Conservation (phyloP, 2,113 vertebrate genomes). For the Sebastes schlegelii region DNA sequence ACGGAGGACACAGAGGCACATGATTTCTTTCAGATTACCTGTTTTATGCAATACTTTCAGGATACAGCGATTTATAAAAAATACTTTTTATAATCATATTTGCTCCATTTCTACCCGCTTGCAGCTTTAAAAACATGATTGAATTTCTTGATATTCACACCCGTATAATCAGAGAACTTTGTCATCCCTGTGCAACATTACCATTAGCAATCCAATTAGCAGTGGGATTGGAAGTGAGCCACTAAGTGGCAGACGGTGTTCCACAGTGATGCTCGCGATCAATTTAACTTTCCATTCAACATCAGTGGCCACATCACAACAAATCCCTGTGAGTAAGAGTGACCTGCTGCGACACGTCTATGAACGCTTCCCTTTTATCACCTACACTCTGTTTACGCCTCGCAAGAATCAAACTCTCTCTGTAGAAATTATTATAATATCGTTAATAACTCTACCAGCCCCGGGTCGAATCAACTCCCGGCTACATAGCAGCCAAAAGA, state of each 20-base stretch:
- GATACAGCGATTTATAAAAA: no score
- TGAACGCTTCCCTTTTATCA: conserved; percentile 5
- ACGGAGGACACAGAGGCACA: no score
- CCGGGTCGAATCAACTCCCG: conserved; percentile 37
- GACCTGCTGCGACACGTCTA: not conserved
- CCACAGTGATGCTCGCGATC: conserved; percentile 55
- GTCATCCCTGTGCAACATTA: conserved; percentile 57
- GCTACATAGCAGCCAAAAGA: conserved; percentile 14
- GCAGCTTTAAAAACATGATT: not conserved
- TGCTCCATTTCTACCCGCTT: no score
- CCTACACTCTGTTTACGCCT: conserved; percentile 26
- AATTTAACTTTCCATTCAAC: conserved; percentile 72
- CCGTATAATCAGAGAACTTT: conserved; percentile 58
- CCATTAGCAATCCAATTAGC: conserved; percentile 74
- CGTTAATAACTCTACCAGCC: conserved; percentile 52
- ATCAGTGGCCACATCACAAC: conserved; percentile 60
- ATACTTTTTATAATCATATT: no score
- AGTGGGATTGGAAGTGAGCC: conserved; percentile 45
- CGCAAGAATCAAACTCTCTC: conserved; percentile 29
- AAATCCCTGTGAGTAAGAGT: conserved; percentile 10
- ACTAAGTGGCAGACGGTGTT: conserved; percentile 56
- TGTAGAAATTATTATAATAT: conserved; percentile 59
- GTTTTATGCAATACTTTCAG: no score
- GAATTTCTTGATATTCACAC: conserved; percentile 3
- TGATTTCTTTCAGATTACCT: no score